Evolutionary conservation across 53 echinoderm and acorn worm genomes (phyloP), one percentile per base, ranked within the genome.

Genomic region (Holothuria scabra): DNA sequence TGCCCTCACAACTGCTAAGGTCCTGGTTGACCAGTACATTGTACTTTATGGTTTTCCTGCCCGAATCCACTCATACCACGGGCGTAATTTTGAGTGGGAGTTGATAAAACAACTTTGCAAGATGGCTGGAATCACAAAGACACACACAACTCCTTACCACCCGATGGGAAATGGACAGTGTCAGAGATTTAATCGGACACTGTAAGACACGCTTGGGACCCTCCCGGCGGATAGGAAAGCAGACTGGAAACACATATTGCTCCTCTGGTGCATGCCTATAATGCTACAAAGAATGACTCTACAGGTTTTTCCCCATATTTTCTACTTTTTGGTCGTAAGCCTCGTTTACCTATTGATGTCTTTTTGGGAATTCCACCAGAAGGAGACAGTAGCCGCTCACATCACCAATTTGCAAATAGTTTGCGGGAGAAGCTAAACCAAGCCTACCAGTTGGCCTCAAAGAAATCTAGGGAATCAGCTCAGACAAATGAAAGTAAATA

Each of bases 21-120:
- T 59, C 1, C 28, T 1, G n/a, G n/a, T n/a, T n/a, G n/a, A n/a
- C n/a, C n/a, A n/a, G n/a, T n/a, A n/a, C n/a, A n/a, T n/a, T n/a
- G 52, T 88, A 5, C 91, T 85, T 44, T 91, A 91, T 67, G 88
- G 91, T 10, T 88, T 91, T 55, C 91, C 91, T 12, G 88, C 81
- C 30, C 24, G 88, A 12, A 64, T 91, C 46, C 88, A 91, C 35
- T 88, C 91, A 13, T 85, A 91, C 68, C 91, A 91, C 41, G 88
- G 91, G 2, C 48, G 88, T 3, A 88, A 88, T 31, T 85, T 91
- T 48, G 88, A 91, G 46, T 81, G 85, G 2, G 85, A 88, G 25
- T 37, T 88, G 2, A 91, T 88, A 8, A 38, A 67, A 31, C 79
- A 80, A 2, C 49, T 89, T 0, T 89, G 89, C 28, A 84, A 69